These are phyloP conservation scores for Corvus cornix DNA, from an alignment of 2,113 vertebrate genomes.

Conservation along the genomic window DNA sequence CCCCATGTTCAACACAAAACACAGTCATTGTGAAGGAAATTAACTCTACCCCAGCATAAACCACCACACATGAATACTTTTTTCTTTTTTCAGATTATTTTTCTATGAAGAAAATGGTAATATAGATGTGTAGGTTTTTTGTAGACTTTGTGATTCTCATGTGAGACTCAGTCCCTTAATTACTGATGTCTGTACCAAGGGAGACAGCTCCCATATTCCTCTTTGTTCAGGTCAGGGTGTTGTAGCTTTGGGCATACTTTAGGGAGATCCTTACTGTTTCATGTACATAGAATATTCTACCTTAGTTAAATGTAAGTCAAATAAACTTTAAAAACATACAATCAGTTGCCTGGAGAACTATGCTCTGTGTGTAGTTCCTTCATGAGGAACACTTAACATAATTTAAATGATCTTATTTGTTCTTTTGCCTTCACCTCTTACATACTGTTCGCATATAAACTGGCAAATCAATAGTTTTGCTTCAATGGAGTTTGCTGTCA, in stretches of 20 bases:
- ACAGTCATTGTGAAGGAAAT: not conserved
- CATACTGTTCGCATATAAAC: not conserved
- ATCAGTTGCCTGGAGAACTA: not conserved
- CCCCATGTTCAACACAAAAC: not conserved
- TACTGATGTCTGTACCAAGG: not conserved
- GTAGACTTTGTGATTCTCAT: not conserved
- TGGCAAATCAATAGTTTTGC: not conserved
- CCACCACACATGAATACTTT: not conserved
- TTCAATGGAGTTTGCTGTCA: not conserved
- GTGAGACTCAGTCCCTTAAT: not conserved
- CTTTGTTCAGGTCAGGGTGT: not conserved
- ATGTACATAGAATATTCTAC: not conserved
- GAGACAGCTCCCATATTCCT: not conserved
- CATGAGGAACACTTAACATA: not conserved
- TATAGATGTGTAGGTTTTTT: not conserved
- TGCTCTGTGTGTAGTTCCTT: not conserved
- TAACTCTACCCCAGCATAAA: not conserved
- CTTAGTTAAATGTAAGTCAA: not conserved
- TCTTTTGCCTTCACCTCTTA: not conserved
- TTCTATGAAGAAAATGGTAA: not conserved
- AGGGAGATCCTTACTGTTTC: not conserved
- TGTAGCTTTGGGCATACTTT: not conserved
- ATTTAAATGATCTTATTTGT: not conserved
- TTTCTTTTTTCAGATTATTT: not conserved
- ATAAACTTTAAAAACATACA: not conserved